Evolutionary conservation across 2,888 invertebrate species (phyloP).

Genomic region (Clusia tigrina): DNA sequence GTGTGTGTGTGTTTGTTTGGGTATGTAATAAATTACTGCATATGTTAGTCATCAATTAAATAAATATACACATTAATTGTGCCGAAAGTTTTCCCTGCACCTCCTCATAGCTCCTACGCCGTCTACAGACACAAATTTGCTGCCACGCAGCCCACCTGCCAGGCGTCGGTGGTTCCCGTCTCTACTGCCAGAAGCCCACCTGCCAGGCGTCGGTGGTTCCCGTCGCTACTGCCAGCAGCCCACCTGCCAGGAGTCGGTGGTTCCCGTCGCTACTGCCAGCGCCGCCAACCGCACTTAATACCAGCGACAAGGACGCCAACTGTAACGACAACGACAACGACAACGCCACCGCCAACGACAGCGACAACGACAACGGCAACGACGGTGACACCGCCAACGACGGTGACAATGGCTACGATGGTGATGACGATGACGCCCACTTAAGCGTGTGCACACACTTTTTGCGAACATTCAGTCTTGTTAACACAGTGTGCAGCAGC

Average conservation of each 20-base stretch:
- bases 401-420: constrained; percentile 18
- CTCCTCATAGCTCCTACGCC: not conserved
- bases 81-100: constrained; percentile 44
- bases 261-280: constrained; percentile 6
- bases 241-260: not conserved
- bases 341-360: too few relatives aligned
- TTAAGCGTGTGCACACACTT: not conserved
- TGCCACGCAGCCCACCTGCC: not conserved
- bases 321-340: constrained; percentile 3
- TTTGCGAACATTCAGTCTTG: constrained; percentile 1
- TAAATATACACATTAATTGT: constrained; percentile 53
- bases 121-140: too few relatives aligned
- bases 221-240: not conserved
- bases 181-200: too few relatives aligned
- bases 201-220: not conserved
- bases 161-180: not conserved
- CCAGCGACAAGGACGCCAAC: constrained; percentile 2
- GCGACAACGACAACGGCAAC: constrained; percentile 9
- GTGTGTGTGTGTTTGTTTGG: constrained; percentile 10
- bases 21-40: constrained; percentile 41
- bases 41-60: constrained; percentile 54
- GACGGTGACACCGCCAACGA: constrained; percentile 11
- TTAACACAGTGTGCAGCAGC: not conserved
- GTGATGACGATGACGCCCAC: not conserved
- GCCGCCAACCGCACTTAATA: constrained; percentile 15